A percentile compares a stretch with the other conserved stretches of the same genome.
Evolutionary conservation across 2,113 vertebrate genomes (phyloP).

Genomic region (Synchiropus splendidus): DNA sequence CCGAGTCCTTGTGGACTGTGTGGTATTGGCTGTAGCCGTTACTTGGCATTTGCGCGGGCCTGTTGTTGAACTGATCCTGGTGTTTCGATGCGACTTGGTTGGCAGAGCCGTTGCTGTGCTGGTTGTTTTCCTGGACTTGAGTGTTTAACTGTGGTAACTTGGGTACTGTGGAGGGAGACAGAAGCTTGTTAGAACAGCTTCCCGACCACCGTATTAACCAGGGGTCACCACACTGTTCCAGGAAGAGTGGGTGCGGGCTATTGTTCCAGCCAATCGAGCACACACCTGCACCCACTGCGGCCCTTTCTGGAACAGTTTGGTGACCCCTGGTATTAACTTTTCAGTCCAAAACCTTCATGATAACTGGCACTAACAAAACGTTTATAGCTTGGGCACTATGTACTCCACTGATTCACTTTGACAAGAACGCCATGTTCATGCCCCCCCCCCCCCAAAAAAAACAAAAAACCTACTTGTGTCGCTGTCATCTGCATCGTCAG

Average conservation of each 20-base stretch:
- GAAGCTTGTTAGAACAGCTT: no score
- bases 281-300: no score
- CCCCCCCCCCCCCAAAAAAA: no score
- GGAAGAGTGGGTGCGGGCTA: no score
- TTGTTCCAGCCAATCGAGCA: no score
- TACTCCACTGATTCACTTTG: no score
- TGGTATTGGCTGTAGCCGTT: slow-evolving; percentile 89
- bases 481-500: slow-evolving; percentile 41
- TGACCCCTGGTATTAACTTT: no score
- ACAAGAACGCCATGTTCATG: not conserved
- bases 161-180: slow-evolving; percentile 9
- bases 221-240: no score
- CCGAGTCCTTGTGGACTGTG: slow-evolving; percentile 95
- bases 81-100: slow-evolving; percentile 56
- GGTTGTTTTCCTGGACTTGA: slow-evolving; percentile 17
- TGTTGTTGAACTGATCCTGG: slow-evolving; percentile 78
- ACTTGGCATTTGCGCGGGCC: slow-evolving; percentile 73
- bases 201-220: no score
- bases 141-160: slow-evolving; percentile 14
- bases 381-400: no score
- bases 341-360: no score
- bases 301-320: no score
- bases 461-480: slow-evolving; percentile 26
- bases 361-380: not conserved
- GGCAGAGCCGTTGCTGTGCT: slow-evolving; percentile 72